phyloP scores from a whole-genome alignment of 2,797 vertebrate species.

The Sebastes taczanowskii region DNA sequence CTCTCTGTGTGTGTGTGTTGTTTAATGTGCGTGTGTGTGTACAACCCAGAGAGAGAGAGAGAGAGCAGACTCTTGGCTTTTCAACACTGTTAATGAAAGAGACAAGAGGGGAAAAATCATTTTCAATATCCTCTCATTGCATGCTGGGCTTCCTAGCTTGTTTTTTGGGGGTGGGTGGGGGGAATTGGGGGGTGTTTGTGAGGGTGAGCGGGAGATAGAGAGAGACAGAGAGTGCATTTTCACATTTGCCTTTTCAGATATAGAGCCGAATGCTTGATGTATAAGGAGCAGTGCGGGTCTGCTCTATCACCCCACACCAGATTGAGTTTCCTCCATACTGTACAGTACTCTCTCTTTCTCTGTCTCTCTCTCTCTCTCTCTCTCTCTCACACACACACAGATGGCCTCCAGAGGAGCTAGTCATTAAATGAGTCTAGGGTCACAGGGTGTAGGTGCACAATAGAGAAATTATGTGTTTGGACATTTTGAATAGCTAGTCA shows the following conservation, averaged over 20 bases:
- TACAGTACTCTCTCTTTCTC: conserved; percentile 40
- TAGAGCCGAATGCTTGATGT: conserved; percentile 61
- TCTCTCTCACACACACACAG: conserved; percentile 16
- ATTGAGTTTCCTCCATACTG: conserved; percentile 71
- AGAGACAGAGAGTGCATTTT: conserved; percentile 34
- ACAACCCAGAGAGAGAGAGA: conserved; percentile 23
- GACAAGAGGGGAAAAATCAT: conserved; percentile 72
- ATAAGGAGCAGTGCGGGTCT: conserved; percentile 64
- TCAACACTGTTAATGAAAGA: conserved; percentile 82
- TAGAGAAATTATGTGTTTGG: conserved; percentile 77
- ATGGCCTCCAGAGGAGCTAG: conserved; percentile 68
- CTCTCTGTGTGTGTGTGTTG: conserved; percentile 47
- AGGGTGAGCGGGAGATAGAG: background rate
- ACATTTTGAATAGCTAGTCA: conserved; percentile 67
- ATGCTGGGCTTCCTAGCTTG: conserved; percentile 50
- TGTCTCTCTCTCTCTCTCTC: conserved; percentile 29
- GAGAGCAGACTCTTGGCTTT: conserved; percentile 66
- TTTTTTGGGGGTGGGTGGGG: background rate
- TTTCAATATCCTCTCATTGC: conserved; percentile 76
- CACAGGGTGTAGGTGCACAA: conserved; percentile 63
- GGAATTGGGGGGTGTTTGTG: background rate
- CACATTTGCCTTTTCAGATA: conserved; percentile 53
- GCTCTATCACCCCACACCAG: conserved; percentile 73
- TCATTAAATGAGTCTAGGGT: conserved; percentile 65
- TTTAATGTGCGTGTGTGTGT: conserved; percentile 11